These are phyloP conservation scores for Melitaea athalia DNA, from an alignment of 2,888 invertebrate species.

Conservation along the genomic window DNA sequence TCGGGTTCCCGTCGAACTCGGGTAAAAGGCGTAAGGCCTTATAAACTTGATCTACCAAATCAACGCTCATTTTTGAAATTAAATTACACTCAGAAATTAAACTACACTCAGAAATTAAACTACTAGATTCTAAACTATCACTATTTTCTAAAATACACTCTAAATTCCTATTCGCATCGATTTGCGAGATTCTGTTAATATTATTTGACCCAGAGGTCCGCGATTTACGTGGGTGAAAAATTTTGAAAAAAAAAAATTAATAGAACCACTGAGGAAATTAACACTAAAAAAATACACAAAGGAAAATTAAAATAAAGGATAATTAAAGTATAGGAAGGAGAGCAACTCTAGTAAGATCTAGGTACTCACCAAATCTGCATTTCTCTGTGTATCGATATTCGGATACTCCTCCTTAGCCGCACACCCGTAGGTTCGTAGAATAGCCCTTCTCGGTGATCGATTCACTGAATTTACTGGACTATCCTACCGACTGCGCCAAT, in stretches of 20 bases:
- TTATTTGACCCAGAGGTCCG: slow-evolving; percentile 5
- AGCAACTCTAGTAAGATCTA: slow-evolving; percentile 20
- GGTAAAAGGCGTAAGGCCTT: no score
- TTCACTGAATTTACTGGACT: slow-evolving; percentile 17
- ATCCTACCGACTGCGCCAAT: no score
- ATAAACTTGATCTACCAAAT: no score
- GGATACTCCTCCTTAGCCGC: slow-evolving; percentile 12
- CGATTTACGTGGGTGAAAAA: no score
- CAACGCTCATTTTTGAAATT: neutral
- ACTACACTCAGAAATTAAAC: no score
- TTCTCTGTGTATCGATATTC: slow-evolving; percentile 16
- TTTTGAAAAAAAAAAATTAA: neutral
- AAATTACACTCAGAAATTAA: no score
- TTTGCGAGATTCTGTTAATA: slow-evolving; percentile 14
- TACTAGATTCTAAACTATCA: neutral
- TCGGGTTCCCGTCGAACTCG: no score
- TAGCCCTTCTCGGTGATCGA: slow-evolving; percentile 15
- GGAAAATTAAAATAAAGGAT: slow-evolving; percentile 2
- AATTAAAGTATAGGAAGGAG: slow-evolving; percentile 5
- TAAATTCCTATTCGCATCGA: slow-evolving; percentile 13
- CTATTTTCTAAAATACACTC: neutral
- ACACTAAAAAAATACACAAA: neutral
- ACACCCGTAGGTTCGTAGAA: slow-evolving; percentile 17
- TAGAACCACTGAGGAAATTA: neutral
- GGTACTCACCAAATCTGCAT: slow-evolving; percentile 18